Evolutionary conservation across 1,140 invertebrate genomes (phyloP).

Genomic region (Drosophila cardini): DNA sequence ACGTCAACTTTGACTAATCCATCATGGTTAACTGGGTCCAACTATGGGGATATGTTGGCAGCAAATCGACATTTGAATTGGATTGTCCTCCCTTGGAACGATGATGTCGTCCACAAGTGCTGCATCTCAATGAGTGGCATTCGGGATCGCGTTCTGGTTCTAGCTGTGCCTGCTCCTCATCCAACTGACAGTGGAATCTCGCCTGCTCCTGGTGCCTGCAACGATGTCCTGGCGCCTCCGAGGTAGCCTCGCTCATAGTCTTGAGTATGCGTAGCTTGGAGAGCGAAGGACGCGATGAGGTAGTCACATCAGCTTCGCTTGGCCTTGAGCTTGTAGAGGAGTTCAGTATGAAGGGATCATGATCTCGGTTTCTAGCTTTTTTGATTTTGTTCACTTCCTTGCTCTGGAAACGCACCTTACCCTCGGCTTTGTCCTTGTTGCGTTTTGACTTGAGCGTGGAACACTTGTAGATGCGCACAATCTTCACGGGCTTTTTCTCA

Average conservation of each 20-base stretch:
- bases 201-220: not conserved
- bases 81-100: not conserved
- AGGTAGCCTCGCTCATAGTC: not conserved
- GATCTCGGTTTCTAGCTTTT: not conserved
- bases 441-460: not conserved
- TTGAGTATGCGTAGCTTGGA: slow-evolving; percentile 12
- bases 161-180: not conserved
- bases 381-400: not conserved
- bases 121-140: not conserved
- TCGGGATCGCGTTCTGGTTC: not conserved
- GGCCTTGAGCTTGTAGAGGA: not conserved
- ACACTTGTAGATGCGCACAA: slow-evolving; percentile 3
- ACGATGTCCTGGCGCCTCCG: not conserved
- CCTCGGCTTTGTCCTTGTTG: not conserved
- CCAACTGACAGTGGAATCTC: not conserved
- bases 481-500: not conserved
- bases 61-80: not conserved
- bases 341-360: not conserved
- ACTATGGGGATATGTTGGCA: slow-evolving; percentile 4
- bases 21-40: slow-evolving; percentile 7
- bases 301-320: not conserved
- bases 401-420: slow-evolving; percentile 24
- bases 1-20: not conserved
- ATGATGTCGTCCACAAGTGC: not conserved
- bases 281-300: not conserved